Evolutionary conservation across 2,113 vertebrate species (phyloP), one percentile per base, ranked within the genome.

Genomic region (Ammodytes marinus): DNA sequence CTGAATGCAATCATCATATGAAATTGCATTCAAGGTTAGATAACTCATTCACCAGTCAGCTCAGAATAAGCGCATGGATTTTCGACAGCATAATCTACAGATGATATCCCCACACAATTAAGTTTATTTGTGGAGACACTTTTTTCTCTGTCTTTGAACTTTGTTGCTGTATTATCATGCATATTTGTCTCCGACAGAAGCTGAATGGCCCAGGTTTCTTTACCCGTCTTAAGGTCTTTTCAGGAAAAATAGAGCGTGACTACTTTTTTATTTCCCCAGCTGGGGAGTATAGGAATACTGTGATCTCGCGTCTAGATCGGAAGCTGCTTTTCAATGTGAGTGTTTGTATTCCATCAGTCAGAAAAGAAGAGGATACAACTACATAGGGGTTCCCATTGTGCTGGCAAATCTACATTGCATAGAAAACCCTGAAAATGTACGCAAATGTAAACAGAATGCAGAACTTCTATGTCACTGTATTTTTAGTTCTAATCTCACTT

Each of bases 401-500:
- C 40, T 40, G 50, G 64, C 73, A 87, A 83, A 89, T 90, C 79
- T 71, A 76, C 86, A 89, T 79, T 55, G 52, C 57, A 75, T 65
- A 77, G 69, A 77, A 84, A 79, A 27, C 27, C 58, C 58, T 77
- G 55, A 69, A 84, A 74, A 88, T 89, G 81, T 81, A 87, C 35
- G 43, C 87, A 69, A 75, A 86, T 83, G 63, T 89, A 86, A 80
- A 89, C 72, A 83, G 81, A 77, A 88, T 58, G 66, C 80, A 59
- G 42, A 88, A 92, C 85, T 91, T 91, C 68, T 64, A 90, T 89
- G 27, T 79, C 84, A 85, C 63, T 82, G 88, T 90, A 91, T 93
- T 93, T 94, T 88, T 92, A 93, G 88, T 69, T 55, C 1, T 93
- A 93, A 94, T 95, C 93, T 93, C 63, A 69, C 80, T 92, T 91